Conservation (phyloP, 2,888 invertebrate genomes). For the Euproctis similis region DNA sequence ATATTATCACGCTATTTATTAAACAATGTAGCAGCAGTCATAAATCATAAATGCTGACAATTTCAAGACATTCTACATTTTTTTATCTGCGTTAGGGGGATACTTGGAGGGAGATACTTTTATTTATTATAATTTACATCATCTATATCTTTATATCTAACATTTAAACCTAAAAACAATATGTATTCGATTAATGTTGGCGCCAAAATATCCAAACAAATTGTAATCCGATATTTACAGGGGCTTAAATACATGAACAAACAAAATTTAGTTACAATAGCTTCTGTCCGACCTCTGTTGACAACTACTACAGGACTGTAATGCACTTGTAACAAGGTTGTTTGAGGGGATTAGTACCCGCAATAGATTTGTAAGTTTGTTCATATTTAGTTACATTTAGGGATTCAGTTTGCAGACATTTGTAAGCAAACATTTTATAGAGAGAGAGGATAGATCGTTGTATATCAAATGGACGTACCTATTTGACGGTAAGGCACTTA, state of each 20-base stretch:
- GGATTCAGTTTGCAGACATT: conserved; percentile 16
- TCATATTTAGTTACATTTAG: conserved; percentile 18
- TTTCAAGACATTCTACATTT: too few relatives aligned
- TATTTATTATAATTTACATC: too few relatives aligned
- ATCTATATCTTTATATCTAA: too few relatives aligned
- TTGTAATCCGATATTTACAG: conserved; percentile 23
- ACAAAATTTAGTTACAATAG: conserved; percentile 56
- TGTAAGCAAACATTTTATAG: conserved; percentile 15
- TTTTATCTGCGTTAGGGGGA: too few relatives aligned
- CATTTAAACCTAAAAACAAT: not conserved
- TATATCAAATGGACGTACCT: too few relatives aligned
- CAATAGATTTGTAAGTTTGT: conserved; percentile 32
- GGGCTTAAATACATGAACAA: conserved; percentile 36
- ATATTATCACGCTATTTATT: too few relatives aligned
- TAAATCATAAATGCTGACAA: too few relatives aligned
- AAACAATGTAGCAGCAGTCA: too few relatives aligned
- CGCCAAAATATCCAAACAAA: not conserved
- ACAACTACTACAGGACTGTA: conserved; percentile 3
- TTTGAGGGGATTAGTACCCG: conserved; percentile 3
- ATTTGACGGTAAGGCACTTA: too few relatives aligned
- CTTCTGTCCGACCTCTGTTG: conserved; percentile 23
- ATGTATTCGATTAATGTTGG: not conserved
- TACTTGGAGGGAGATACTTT: too few relatives aligned
- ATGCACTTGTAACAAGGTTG: not conserved
- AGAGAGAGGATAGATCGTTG: too few relatives aligned